Evolutionary conservation across 2,113 vertebrate genomes (phyloP), one percentile per base, ranked within the genome.

Genomic region (Noctilio leporinus): DNA sequence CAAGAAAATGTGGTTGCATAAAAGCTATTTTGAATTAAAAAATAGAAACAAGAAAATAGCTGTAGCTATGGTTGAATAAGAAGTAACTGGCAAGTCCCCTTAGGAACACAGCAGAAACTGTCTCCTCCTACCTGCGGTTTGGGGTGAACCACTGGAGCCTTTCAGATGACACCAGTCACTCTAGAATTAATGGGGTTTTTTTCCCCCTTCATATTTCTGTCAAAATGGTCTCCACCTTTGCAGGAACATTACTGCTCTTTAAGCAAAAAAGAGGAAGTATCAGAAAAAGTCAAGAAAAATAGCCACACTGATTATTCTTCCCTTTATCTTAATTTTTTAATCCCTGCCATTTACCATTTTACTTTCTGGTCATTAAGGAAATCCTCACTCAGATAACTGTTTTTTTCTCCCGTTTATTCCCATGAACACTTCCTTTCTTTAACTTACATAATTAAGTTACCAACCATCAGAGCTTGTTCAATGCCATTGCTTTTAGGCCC

Each of bases 1-100:
- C 19, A 89, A 59, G 38, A 80, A 88, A 87, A 49, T 43, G 82
- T 65, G 65, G 75, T 80, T 80, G 5, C 19, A 24, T 33, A 55
- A 93, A 89, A 87, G 19, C 30, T 72, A 16, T 80, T 86, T 90
- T 40, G 26, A 89, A 55, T 86, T 94, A 82, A 72, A 89, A 78
- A 97, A 86, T 43, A 53, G 57, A 87, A 85, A 89, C 45, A 69
- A 53, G 65, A 62, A 70, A 70, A 59, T 62, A 69, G 49, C 20
- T 72, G 47, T 28, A 77, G 53, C 76, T 38, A 26, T 4, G 40
- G 10, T 47, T 69, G 62, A 43, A 20, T 83, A 67, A 64, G 49
- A 53, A 67, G 19, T 69, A 20, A 28, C 53, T 87, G 82, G 57
- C 86, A 38, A 86, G 49, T 49, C 49, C 53, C 19, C 69, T 11